Evolutionary conservation across 2,888 invertebrate species (phyloP), one percentile per base, ranked within the genome.

Genomic region (Sinopyrophorus schimmeli): DNA sequence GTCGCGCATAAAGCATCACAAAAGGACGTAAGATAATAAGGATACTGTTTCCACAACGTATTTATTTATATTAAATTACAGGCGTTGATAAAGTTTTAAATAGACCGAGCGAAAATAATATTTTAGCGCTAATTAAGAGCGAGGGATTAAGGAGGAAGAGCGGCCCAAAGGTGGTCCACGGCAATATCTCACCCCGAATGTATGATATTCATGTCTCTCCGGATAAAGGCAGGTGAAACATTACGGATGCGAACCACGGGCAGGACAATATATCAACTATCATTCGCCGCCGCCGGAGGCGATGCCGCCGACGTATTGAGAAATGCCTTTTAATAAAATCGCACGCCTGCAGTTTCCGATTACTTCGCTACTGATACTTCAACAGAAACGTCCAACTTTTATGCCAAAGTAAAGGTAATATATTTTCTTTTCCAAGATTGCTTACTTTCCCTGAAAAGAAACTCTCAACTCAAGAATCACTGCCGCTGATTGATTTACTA

Each of bases 301-400:
- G 44, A 47, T 53, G 58, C 53, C 53, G 59, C 47, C 53, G 58
- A 59, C 57, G 47, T 58, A 60, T 60, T 60, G 60, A 60, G 58
- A 58, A 60, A 60, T 60, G 58, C 57, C 53, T 59, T 60, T 60
- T 60, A 60, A 60, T 60, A 60, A 60, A 60, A 60, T 59, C 59
- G 48, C 47, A 42, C 55, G 51, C 49, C 52, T 52, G 53, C 54
- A 60, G 54, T 56, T 57, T 58, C 53, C 55, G 58, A 58, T 60
- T 60, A 54, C 57, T 51, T 57, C 26, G 47, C 47, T 38, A 23
- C 52, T 52, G 47, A 47, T 52, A 52, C 47, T 51, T 41, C 31
- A 51, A 35, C 37, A 42, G 38, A 47, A 42, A 38, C 47, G 47
- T 46, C 37, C 47, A 52, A 47, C 42, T 52, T 47, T 35, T 41